Percentiles rank a stretch among this genome's conserved stretches.
Conservation (phyloP, 2,888 invertebrate genomes). For the Callimorpha dominula region DNA sequence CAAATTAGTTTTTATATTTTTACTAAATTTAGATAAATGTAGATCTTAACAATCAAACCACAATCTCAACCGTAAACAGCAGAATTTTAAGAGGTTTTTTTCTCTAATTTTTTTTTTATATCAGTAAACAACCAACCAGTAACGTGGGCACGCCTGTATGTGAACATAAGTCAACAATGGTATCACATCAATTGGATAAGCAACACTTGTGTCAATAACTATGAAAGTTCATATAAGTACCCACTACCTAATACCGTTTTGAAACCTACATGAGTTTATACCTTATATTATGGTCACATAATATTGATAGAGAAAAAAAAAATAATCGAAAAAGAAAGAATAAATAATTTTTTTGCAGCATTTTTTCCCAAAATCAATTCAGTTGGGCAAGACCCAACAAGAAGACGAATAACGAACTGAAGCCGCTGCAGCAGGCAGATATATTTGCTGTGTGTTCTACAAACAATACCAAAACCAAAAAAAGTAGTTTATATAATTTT, state of each 20-base stretch:
- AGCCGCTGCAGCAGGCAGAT: too few species aligned
- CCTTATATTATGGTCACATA: too few species aligned
- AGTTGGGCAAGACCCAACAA: too few species aligned
- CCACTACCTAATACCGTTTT: background rate
- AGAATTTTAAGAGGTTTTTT: background rate
- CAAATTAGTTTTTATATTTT: background rate
- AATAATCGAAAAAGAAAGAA: too few species aligned
- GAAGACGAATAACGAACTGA: too few species aligned
- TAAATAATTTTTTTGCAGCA: too few species aligned
- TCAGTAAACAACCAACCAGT: background rate
- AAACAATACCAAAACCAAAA: too few species aligned
- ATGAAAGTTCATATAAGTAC: background rate
- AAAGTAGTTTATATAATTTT: too few species aligned
- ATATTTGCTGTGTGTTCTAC: too few species aligned
- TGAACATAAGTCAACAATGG: conserved; percentile 16
- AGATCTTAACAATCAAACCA: background rate
- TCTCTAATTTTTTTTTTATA: background rate
- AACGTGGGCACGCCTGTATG: background rate
- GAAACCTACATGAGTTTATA: too few species aligned
- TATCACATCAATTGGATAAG: conserved; percentile 22
- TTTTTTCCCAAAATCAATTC: too few species aligned
- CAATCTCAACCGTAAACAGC: background rate
- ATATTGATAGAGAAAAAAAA: too few species aligned
- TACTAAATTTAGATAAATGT: background rate
- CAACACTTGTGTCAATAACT: conserved; percentile 19